Conservation (phyloP, 1,140 invertebrate species). For the Pseudomyrmex gracilis region DNA sequence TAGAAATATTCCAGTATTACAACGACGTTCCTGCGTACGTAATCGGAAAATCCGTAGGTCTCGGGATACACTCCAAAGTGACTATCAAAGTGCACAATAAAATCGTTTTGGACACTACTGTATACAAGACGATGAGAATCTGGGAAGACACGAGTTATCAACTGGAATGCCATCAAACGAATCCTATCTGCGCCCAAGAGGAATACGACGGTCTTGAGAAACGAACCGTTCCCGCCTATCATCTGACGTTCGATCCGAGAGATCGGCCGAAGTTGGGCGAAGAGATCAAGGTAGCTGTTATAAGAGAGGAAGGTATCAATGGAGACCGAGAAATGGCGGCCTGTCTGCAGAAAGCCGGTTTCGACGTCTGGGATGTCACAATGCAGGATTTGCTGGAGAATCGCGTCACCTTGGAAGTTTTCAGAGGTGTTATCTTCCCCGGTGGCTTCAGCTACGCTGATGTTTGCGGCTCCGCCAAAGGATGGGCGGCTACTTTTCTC, state of each 20-base stretch:
- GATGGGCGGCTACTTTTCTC: slow-evolving; percentile 97
- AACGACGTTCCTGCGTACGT: slow-evolving; percentile 89
- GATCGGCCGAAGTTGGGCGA: slow-evolving; percentile 65
- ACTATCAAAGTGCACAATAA: slow-evolving; percentile 88
- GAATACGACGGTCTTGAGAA: slow-evolving; percentile 89
- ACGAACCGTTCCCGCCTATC: slow-evolving; percentile 88
- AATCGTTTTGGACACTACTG: slow-evolving; percentile 87
- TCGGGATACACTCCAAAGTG: slow-evolving; percentile 89
- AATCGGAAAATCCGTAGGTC: slow-evolving; percentile 90
- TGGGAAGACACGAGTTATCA: slow-evolving; percentile 99
- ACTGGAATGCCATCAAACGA: slow-evolving; percentile 94
- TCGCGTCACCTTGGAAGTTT: slow-evolving; percentile 90
- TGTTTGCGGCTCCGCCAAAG: slow-evolving; percentile 98
- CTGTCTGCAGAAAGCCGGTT: slow-evolving; percentile 95
- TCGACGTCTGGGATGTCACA: slow-evolving; percentile 96
- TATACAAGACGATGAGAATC: slow-evolving; percentile 90
- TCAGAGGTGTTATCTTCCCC: slow-evolving; percentile 96
- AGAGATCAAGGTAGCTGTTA: slow-evolving; percentile 92
- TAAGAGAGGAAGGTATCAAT: slow-evolving; percentile 98
- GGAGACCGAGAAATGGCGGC: slow-evolving; percentile 99
- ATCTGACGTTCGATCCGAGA: slow-evolving; percentile 89
- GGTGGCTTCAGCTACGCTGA: slow-evolving; percentile 99
- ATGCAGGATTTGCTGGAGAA: slow-evolving; percentile 94
- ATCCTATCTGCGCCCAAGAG: slow-evolving; percentile 91
- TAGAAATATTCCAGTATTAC: slow-evolving; percentile 87